Evolutionary conservation across 2,797 vertebrate genomes (phyloP).

Genomic region (Mormyrops boulengeri): DNA sequence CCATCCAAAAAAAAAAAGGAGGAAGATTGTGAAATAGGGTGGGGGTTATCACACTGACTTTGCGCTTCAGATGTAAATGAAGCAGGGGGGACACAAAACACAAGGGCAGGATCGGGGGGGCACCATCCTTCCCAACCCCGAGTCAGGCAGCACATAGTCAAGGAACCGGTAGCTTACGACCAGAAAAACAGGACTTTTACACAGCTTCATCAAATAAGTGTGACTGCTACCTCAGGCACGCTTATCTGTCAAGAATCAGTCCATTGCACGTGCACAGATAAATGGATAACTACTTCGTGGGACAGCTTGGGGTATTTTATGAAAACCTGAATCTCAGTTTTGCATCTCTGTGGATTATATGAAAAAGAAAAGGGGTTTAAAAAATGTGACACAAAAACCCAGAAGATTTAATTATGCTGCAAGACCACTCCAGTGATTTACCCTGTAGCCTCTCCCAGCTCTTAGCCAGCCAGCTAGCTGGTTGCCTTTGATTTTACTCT

Average conservation of each 20-base stretch:
- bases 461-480: background rate
- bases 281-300: background rate
- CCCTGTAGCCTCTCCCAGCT: background rate
- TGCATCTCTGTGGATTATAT: background rate
- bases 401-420: background rate
- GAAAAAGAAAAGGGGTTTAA: background rate
- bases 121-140: background rate
- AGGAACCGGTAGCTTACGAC: background rate
- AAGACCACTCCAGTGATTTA: background rate
- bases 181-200: background rate
- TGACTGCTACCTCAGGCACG: background rate
- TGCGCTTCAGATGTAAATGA: slow-evolving; percentile 77
- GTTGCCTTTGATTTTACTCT: background rate
- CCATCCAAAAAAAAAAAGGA: slow-evolving; percentile 37
- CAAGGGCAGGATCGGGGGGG: slow-evolving; percentile 30
- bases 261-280: background rate
- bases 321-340: background rate
- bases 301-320: background rate
- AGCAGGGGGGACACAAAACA: slow-evolving; percentile 47
- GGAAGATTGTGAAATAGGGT: slow-evolving; percentile 41
- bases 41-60: slow-evolving; percentile 60
- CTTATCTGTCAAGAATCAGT: background rate
- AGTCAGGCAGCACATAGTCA: background rate
- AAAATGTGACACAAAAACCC: background rate
- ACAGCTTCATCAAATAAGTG: background rate